These are phyloP conservation scores for Apodemia mormo DNA, from an alignment of 2,888 invertebrate species.

Conservation along the genomic window DNA sequence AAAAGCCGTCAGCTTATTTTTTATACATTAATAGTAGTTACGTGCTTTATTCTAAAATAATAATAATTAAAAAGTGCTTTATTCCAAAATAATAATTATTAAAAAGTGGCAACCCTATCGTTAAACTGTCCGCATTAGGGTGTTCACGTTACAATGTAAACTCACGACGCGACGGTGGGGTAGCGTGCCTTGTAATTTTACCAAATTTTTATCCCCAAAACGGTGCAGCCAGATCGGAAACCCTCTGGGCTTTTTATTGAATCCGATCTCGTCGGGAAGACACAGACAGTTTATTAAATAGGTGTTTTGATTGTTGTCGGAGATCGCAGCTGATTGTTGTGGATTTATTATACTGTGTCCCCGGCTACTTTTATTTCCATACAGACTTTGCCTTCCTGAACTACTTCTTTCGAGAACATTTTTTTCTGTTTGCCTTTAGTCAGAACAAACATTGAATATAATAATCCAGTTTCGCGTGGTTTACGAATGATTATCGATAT, in stretches of 20 bases:
- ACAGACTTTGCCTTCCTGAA: background rate
- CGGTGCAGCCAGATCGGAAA: constrained; percentile 48
- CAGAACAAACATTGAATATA: too few species aligned
- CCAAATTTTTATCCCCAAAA: constrained; percentile 75
- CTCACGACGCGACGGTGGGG: constrained; percentile 58
- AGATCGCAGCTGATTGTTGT: constrained; percentile 14
- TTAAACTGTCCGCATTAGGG: constrained; percentile 76
- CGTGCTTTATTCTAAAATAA: background rate
- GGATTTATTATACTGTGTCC: background rate
- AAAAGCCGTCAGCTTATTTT: too few species aligned
- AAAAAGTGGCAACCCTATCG: constrained; percentile 55
- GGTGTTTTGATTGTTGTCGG: constrained; percentile 54
- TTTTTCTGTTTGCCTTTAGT: too few species aligned
- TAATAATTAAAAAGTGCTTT: background rate
- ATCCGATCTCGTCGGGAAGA: constrained; percentile 46
- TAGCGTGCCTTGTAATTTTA: constrained; percentile 77
- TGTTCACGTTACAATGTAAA: constrained; percentile 79
- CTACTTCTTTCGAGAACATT: background rate
- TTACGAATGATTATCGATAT: too few species aligned
- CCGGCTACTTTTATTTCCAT: background rate
- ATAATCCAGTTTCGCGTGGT: too few species aligned
- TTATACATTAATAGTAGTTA: background rate
- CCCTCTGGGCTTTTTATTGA: constrained; percentile 57
- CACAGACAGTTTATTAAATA: constrained; percentile 59
- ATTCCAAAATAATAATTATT: background rate